These are phyloP conservation scores for Steatornis caripensis DNA, from an alignment of 2,113 vertebrate species.

Conservation along the genomic window DNA sequence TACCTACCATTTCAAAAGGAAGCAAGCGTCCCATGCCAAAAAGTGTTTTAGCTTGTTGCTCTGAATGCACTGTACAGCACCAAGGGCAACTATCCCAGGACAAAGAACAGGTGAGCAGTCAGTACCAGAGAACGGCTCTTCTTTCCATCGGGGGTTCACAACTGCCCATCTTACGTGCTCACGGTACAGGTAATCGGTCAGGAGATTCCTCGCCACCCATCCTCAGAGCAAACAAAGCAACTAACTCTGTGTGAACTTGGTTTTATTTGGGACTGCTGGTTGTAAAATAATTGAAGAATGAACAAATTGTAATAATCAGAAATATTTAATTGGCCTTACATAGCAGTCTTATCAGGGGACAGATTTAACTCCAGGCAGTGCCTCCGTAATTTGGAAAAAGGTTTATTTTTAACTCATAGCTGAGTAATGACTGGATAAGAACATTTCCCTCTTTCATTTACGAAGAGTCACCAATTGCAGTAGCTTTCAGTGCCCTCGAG, in stretches of 20 bases:
- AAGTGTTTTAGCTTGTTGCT: background rate
- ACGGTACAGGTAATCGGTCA: background rate
- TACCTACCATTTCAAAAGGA: background rate
- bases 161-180: background rate
- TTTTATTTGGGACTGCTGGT: background rate
- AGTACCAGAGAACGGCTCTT: background rate
- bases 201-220: fast-evolving
- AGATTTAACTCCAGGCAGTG: background rate
- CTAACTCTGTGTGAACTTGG: background rate
- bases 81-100: background rate
- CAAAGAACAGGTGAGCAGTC: background rate
- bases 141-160: background rate
- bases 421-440: background rate
- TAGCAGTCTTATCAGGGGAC: background rate
- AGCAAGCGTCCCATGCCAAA: background rate
- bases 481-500: background rate
- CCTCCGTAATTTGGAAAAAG: background rate
- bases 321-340: background rate
- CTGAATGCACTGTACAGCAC: background rate
- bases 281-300: background rate
- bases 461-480: background rate
- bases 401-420: background rate
- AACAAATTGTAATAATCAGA: background rate
- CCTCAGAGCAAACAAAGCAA: background rate
- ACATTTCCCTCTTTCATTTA: background rate